phyloP scores from a whole-genome alignment of 2,888 invertebrate species.

The Epistrophella euchroma region DNA sequence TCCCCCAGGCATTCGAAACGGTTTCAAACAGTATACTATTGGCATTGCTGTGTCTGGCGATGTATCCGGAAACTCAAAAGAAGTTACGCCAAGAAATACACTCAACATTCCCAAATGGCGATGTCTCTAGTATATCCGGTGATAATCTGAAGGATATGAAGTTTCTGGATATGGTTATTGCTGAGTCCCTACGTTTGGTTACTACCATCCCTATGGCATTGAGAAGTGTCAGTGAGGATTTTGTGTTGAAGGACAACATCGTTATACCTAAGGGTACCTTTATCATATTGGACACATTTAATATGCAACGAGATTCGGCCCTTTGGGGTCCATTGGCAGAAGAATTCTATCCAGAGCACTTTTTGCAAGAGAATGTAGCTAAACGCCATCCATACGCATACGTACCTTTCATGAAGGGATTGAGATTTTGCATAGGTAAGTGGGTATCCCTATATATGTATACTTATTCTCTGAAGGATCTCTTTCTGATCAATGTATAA shows the following conservation, averaged over 20 bases:
- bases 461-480: conserved; percentile 11
- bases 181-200: conserved; percentile 81
- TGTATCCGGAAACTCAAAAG: conserved; percentile 79
- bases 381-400: conserved; percentile 81
- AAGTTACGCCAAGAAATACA: conserved; percentile 81
- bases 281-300: conserved; percentile 81
- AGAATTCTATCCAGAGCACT: conserved; percentile 81
- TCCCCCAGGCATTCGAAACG: conserved; percentile 81
- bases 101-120: conserved; percentile 77
- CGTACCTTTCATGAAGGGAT: conserved; percentile 81
- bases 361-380: conserved; percentile 70
- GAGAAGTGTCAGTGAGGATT: conserved; percentile 81
- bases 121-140: conserved; percentile 77
- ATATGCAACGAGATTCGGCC: conserved; percentile 81
- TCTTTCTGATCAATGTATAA: conserved; percentile 2
- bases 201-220: conserved; percentile 82
- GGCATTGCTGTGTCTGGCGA: conserved; percentile 81
- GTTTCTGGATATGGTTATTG: conserved; percentile 82
- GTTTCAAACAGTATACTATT: conserved; percentile 81
- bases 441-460: not conserved
- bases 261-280: conserved; percentile 81
- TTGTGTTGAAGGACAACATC: conserved; percentile 77
- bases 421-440: conserved; percentile 81
- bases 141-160: conserved; percentile 80
- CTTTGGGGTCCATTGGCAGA: conserved; percentile 81